A percentile compares a stretch with the other conserved stretches of the same genome.
These are phyloP conservation scores for Xylocopa sonorina DNA, from an alignment of 1,140 invertebrate genomes.

Conservation along the genomic window DNA sequence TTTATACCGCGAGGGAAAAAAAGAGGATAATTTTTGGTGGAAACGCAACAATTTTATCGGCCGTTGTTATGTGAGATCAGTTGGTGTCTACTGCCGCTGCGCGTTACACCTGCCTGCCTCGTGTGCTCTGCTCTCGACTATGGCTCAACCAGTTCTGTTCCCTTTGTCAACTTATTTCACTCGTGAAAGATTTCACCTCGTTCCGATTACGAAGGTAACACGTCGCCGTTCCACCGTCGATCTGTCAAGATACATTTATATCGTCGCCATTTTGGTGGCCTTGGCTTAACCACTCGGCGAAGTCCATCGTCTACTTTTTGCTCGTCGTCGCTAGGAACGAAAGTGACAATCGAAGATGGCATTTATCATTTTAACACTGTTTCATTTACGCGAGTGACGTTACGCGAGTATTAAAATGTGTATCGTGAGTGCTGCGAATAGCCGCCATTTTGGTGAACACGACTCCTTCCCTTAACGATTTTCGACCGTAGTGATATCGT, in stretches of 20 bases:
- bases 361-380: too few species aligned
- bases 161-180: slow-evolving; percentile 33
- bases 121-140: slow-evolving; percentile 44
- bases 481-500: not conserved
- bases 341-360: slow-evolving; percentile 17
- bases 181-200: not conserved
- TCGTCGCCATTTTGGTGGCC: slow-evolving; percentile 58
- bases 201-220: not conserved
- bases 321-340: not conserved
- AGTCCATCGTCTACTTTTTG: not conserved
- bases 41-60: slow-evolving; percentile 81
- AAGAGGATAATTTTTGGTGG: slow-evolving; percentile 80
- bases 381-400: too few species aligned
- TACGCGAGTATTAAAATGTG: slow-evolving; percentile 14
- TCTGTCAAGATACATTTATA: slow-evolving; percentile 11
- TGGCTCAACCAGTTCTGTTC: not conserved
- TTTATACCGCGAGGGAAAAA: slow-evolving; percentile 75
- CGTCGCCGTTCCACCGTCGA: not conserved
- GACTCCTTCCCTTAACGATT: not conserved
- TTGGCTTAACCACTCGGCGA: slow-evolving; percentile 28
- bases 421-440: slow-evolving; percentile 21
- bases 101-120: slow-evolving; percentile 76
- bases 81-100: slow-evolving; percentile 78
- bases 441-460: slow-evolving; percentile 67
- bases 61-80: slow-evolving; percentile 80